A percentile compares a stretch with the other conserved stretches of the same genome.
phyloP scores from a whole-genome alignment of 2,113 vertebrate species.

The Kryptolebias marmoratus region DNA sequence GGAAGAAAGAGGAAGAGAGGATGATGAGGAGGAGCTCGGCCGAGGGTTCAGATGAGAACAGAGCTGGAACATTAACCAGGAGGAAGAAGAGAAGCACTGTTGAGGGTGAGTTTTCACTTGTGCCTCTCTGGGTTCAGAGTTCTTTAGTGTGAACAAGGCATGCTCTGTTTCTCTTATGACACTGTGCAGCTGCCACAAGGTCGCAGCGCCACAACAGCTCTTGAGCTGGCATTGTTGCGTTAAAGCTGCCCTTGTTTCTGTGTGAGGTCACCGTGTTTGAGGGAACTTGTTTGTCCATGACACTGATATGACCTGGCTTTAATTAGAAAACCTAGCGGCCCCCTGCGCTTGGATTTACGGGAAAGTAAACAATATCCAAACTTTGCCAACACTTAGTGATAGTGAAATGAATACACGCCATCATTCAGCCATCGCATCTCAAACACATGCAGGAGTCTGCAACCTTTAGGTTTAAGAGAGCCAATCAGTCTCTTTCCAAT shows the following conservation, averaged over 20 bases:
- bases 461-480: no score
- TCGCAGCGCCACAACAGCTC: constrained; percentile 40
- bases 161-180: constrained; percentile 40
- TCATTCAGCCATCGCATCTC: no score
- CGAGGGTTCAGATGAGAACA: constrained; percentile 70
- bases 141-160: constrained; percentile 34
- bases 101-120: constrained; percentile 69
- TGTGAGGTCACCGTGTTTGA: constrained; percentile 23
- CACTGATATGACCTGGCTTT: constrained; percentile 53
- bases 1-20: constrained; percentile 83
- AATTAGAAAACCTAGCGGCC: constrained; percentile 57
- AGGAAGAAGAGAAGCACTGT: constrained; percentile 75
- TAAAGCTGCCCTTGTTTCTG: constrained; percentile 35
- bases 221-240: constrained; percentile 55
- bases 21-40: constrained; percentile 65
- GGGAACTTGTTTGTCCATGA: constrained; percentile 60
- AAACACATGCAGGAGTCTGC: no score
- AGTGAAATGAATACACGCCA: constrained; percentile 24
- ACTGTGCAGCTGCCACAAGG: constrained; percentile 49
- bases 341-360: constrained; percentile 17
- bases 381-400: constrained; percentile 7
- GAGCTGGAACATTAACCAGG: constrained; percentile 57
- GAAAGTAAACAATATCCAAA: constrained; percentile 11
- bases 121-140: constrained; percentile 15
- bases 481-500: no score